Conservation (phyloP, 2,797 vertebrate genomes). For the Pempheris klunzingeri region DNA sequence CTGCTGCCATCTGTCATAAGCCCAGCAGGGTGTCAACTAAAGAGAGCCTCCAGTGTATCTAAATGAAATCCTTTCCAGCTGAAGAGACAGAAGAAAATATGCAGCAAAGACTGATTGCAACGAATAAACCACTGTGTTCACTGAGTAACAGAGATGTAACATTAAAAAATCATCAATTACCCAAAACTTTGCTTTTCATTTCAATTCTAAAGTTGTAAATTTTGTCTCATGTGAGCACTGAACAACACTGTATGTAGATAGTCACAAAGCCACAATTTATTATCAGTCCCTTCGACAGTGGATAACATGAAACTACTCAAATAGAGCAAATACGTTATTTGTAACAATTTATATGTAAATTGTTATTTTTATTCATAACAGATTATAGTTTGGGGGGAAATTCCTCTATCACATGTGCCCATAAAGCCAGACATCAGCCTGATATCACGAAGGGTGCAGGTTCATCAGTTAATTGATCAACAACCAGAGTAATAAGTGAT, state of each 20-base stretch:
- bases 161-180: constrained; percentile 8
- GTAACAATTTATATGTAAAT: no score
- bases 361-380: background rate
- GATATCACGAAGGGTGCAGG: no score
- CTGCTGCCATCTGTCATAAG: constrained; percentile 36
- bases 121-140: background rate
- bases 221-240: constrained; percentile 6
- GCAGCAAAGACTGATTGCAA: background rate
- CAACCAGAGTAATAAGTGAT: background rate
- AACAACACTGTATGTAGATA: background rate
- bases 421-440: background rate
- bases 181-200: background rate
- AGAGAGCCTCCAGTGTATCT: background rate
- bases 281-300: background rate
- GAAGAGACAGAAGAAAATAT: no score
- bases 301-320: background rate
- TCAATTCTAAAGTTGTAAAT: background rate
- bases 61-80: background rate
- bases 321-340: no score
- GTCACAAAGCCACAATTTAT: background rate
- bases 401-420: background rate
- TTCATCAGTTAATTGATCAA: background rate
- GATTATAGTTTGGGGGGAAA: background rate
- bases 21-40: constrained; percentile 40
- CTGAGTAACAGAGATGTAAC: constrained; percentile 7